Base-by-base conservation (phyloP, 1,140 invertebrate species). In the Drosophila watanabei region DNA sequence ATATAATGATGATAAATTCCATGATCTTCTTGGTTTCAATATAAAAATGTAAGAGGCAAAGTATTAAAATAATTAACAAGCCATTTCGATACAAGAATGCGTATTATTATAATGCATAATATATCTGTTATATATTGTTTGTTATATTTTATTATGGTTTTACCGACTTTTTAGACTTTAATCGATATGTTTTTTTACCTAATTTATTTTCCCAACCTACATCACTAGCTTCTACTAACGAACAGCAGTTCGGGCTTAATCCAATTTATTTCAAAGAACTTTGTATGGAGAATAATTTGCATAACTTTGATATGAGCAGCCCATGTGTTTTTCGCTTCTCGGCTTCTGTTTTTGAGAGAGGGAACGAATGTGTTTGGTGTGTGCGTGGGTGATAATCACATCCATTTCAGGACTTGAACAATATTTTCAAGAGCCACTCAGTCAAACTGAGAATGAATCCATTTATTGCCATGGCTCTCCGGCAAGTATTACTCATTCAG, bases 251-350 rank as follows among this genome's bases (percentile, higher is more conserved):
- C 10, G 52, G 60, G 41, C 72, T 32, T 77, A 75, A 86, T 75
- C 80, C 61, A 83, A 79, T 86, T 87, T 79, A 78, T 82, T 75
- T 58, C 57, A 66, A 79, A 75, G 54, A 66, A 69, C 52, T 51
- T 60, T 63, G 35, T 10, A 37, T 33, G 30, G 20, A 37, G 32
- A 49, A 58, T 59, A 75, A 84, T 84, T 84, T 80, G 81, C 81
- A 84, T 84, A 63, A 79, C 76, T 73, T 79, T 79, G 54, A 65
- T 65, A 79, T 65, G 77, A 80, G 54, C 60, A 63, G 78, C 54
- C 54, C 52, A 57, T 66, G 60, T 69, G 43, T 39, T 48, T 57
- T 57, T 39, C 52, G 33, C 49, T 14, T 13, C 46, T 45, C n/a
- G 58, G 24, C 51, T 52, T 51, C 49, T 51, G 28, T 37, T 24